Conservation (phyloP, 2,888 invertebrate genomes). For the Cheilosia pagana region DNA sequence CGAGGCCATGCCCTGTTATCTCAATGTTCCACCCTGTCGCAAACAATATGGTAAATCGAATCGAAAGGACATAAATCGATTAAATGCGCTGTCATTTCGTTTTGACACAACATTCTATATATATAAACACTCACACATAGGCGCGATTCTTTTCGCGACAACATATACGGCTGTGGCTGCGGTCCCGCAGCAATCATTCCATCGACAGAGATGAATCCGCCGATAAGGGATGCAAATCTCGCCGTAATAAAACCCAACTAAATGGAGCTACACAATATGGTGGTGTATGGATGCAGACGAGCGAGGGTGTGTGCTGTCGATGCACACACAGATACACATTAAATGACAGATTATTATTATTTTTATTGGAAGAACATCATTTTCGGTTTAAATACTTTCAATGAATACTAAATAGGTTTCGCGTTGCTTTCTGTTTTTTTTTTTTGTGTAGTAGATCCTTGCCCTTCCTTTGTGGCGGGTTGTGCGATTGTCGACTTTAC, state of each 20-base stretch:
- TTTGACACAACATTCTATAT: conserved; percentile 78
- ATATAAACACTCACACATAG: conserved; percentile 18
- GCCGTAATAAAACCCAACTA: conserved; percentile 43
- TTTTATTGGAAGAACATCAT: conserved; percentile 75
- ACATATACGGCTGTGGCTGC: background rate
- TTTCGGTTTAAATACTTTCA: conserved; percentile 75
- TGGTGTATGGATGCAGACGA: conserved; percentile 67
- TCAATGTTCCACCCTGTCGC: conserved; percentile 70
- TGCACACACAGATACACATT: conserved; percentile 70
- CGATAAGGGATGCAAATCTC: conserved; percentile 76
- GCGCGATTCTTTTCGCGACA: conserved; percentile 47
- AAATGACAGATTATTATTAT: conserved; percentile 74
- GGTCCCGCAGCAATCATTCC: conserved; percentile 18
- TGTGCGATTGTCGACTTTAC: conserved; percentile 32
- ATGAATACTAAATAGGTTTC: conserved; percentile 75
- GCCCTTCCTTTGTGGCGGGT: conserved; percentile 1
- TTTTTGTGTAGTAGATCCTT: conserved; percentile 6
- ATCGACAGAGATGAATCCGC: conserved; percentile 58
- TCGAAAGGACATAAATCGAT: conserved; percentile 80
- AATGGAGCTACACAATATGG: conserved; percentile 55
- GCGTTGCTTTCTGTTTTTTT: conserved; percentile 1
- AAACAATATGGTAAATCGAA: conserved; percentile 76
- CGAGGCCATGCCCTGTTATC: conserved; percentile 61
- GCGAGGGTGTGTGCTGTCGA: conserved; percentile 17
- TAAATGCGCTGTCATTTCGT: conserved; percentile 81